phyloP scores from a whole-genome alignment of 2,888 invertebrate genomes.

The Tricholauxania praeusta region DNA sequence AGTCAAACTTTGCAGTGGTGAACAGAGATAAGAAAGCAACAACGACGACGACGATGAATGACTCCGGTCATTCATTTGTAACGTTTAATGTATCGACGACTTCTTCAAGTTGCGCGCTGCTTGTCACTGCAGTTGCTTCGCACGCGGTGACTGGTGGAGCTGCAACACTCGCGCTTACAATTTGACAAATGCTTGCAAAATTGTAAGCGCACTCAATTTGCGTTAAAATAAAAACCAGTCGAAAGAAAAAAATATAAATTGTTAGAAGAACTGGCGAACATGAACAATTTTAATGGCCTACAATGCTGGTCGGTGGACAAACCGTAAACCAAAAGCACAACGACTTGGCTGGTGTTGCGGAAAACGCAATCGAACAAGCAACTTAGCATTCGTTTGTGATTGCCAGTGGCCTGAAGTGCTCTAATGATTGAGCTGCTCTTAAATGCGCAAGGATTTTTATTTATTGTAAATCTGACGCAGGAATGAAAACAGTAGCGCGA shows the following conservation, averaged over 20 bases:
- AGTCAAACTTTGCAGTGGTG: neutral
- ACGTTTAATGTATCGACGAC: constrained; percentile 22
- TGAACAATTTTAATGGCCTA: constrained; percentile 21
- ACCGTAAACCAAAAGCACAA: neutral
- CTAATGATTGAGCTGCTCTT: neutral
- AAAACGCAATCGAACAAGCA: neutral
- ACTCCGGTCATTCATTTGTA: constrained; percentile 40
- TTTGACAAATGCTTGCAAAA: constrained; percentile 26
- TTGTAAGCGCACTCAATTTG: constrained; percentile 35
- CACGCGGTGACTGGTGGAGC: too few relatives aligned
- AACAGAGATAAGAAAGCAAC: neutral
- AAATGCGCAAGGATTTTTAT: neutral
- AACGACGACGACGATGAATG: constrained; percentile 33
- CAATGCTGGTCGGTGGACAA: neutral
- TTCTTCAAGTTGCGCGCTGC: neutral
- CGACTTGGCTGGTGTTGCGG: neutral
- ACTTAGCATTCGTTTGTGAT: neutral
- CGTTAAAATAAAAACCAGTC: constrained; percentile 15
- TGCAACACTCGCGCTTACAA: too few relatives aligned
- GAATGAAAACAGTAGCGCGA: constrained; percentile 28
- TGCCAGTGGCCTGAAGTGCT: neutral
- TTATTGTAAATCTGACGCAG: neutral
- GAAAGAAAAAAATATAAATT: constrained; percentile 8
- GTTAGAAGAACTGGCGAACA: neutral
- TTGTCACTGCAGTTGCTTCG: neutral